A percentile compares a stretch with the other conserved stretches of the same genome.
phyloP scores from a whole-genome alignment of 2,888 invertebrate genomes.

The Drosophila anomelani region DNA sequence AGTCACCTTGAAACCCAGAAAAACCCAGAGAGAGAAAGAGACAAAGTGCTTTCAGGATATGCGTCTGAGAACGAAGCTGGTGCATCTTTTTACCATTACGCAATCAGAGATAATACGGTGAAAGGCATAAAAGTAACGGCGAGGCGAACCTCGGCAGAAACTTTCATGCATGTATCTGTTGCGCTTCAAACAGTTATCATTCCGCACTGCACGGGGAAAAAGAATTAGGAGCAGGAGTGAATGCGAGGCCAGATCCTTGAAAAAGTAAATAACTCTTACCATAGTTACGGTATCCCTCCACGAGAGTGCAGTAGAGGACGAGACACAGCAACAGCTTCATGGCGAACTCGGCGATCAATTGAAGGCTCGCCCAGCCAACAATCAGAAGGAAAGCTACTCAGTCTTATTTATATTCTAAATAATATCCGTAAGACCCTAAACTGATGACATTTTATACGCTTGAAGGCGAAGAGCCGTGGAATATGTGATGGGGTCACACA shows the following conservation, averaged over 20 bases:
- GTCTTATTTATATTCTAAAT: background rate
- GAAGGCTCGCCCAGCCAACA: background rate
- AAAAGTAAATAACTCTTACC: too few species aligned
- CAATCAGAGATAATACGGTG: slow-evolving; percentile 54
- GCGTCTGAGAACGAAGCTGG: background rate
- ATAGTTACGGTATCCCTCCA: background rate
- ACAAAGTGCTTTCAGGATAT: background rate
- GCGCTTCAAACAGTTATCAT: slow-evolving; percentile 36
- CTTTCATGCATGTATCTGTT: slow-evolving; percentile 49
- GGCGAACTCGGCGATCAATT: background rate
- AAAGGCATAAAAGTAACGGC: slow-evolving; percentile 48
- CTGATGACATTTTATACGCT: slow-evolving; percentile 14
- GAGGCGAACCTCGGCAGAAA: slow-evolving; percentile 19
- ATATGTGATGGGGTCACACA: background rate
- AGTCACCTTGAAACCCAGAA: background rate
- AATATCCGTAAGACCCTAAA: background rate
- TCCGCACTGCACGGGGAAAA: background rate
- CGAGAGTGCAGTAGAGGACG: background rate
- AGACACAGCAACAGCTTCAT: slow-evolving; percentile 6
- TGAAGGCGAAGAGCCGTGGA: background rate
- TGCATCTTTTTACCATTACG: slow-evolving; percentile 18
- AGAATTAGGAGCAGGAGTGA: too few species aligned
- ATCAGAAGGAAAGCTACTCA: too few species aligned
- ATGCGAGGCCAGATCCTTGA: too few species aligned
- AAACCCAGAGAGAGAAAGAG: background rate